These are phyloP conservation scores for Trichonephila clavata DNA, from an alignment of 1,140 invertebrate species.

Conservation along the genomic window DNA sequence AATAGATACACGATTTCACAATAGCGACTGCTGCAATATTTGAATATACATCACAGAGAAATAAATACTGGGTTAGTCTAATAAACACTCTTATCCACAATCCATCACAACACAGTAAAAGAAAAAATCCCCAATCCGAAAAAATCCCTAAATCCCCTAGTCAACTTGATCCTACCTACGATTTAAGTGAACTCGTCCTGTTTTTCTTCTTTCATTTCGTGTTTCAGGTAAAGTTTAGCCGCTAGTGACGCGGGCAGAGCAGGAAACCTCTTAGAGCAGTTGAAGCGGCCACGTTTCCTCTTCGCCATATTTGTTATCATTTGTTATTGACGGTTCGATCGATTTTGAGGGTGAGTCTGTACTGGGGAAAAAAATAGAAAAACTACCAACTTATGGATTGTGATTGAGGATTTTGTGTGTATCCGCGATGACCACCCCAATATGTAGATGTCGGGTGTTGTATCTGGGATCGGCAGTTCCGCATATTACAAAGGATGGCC, in stretches of 20 bases:
- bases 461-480: conserved; percentile 98
- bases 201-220: too few relatives aligned
- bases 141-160: too few relatives aligned
- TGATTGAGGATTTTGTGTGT: neutral
- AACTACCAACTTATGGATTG: conserved; percentile 52
- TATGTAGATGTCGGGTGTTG: conserved; percentile 97
- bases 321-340: neutral
- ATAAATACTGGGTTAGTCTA: too few relatives aligned
- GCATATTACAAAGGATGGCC: conserved; percentile 97
- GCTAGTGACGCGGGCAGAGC: conserved; percentile 15
- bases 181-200: too few relatives aligned
- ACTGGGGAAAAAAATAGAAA: neutral
- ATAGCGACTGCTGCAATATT: too few relatives aligned
- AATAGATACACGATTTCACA: too few relatives aligned
- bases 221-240: too few relatives aligned
- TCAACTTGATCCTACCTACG: too few relatives aligned
- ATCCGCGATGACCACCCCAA: conserved; percentile 87
- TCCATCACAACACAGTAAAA: too few relatives aligned
- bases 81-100: too few relatives aligned
- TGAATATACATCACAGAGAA: too few relatives aligned
- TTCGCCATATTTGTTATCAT: conserved; percentile 64
- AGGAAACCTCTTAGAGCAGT: conserved; percentile 45
- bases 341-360: neutral
- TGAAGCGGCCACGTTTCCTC: conserved; percentile 49
- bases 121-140: too few relatives aligned